Base-by-base conservation (phyloP, 2,888 invertebrate species). In the Cataglyphis rosenhaueri region DNA sequence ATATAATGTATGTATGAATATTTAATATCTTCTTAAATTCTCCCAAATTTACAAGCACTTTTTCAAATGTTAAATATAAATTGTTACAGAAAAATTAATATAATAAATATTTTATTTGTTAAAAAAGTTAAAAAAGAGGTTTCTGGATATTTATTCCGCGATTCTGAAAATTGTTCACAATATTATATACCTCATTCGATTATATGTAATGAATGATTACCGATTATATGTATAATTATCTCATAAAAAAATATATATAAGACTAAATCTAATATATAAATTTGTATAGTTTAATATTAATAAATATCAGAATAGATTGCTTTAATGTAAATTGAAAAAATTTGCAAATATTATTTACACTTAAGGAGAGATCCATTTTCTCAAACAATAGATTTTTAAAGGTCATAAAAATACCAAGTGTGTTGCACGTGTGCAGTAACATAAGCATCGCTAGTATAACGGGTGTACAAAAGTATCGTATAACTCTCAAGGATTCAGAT, bases 401-500 rank as follows among this genome's bases (percentile, higher is more conserved):
- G 32, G 64, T 1, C 32, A 10, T 21, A 76, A 38, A 9, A 32
- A 29, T 9, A 55, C 41, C 25, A 29, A 57, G 21, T 66, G 29
- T 57, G 29, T 15, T n/a, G 29, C 66, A 76, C 76, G 57, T 66
- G 10, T 66, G 41, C 29, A 29, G 29, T 32, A 57, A 41, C 12
- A 55, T 76, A 68, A 76, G 15, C 68, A 21, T 29, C n/a, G 18
- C 3, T n/a, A 1, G 4, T 41, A n/a, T 66, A 76, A 76, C 41
- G 66, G 76, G 68, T 55, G 66, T 76, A 15, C 55, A 41, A 76
- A 66, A 76, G 55, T 65, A 52, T 64, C 65, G 0, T 55, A 25
- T 25, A 15, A 62, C 6, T 18, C 52, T 21, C 21, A 48, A 35
- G 59, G 8, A 2, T 52, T 18, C 18, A 38, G 21, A 65, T 76